These are phyloP conservation scores for Plecotus auritus DNA, from an alignment of 2,113 vertebrate species.

Conservation along the genomic window DNA sequence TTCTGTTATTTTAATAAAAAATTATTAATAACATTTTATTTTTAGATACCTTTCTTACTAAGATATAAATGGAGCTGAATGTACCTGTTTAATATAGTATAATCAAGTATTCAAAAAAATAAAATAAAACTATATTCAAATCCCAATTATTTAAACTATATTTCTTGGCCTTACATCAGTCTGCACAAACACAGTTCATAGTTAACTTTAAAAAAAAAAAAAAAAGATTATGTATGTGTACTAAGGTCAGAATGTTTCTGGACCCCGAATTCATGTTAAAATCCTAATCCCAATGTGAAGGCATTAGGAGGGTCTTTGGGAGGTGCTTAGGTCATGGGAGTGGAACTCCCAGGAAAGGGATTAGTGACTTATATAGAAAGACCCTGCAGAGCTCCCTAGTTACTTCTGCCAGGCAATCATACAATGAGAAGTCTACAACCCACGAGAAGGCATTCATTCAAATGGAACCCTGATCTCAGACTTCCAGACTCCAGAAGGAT, in stretches of 20 bases:
- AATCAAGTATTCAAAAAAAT: neutral
- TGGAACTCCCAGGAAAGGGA: neutral
- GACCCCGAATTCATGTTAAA: neutral
- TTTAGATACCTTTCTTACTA: neutral
- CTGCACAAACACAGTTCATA: neutral
- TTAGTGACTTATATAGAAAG: neutral
- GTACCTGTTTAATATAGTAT: neutral
- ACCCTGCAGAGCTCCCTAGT: neutral
- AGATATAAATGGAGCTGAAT: neutral
- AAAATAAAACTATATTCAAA: neutral
- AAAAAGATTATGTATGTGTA: neutral
- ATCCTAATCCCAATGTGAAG: neutral
- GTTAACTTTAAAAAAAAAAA: neutral
- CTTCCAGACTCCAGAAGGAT: neutral
- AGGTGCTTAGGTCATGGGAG: neutral
- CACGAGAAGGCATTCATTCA: neutral
- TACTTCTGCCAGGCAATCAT: neutral
- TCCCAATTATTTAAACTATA: neutral
- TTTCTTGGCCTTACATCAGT: neutral
- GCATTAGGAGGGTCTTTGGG: neutral
- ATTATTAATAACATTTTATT: neutral
- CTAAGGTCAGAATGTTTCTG: neutral
- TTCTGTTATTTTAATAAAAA: constrained; percentile 1
- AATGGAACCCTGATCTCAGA: neutral
- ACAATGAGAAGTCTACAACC: neutral